These are phyloP conservation scores for Tachyglossus aculeatus DNA, from an alignment of 2,797 vertebrate genomes.

Conservation along the genomic window DNA sequence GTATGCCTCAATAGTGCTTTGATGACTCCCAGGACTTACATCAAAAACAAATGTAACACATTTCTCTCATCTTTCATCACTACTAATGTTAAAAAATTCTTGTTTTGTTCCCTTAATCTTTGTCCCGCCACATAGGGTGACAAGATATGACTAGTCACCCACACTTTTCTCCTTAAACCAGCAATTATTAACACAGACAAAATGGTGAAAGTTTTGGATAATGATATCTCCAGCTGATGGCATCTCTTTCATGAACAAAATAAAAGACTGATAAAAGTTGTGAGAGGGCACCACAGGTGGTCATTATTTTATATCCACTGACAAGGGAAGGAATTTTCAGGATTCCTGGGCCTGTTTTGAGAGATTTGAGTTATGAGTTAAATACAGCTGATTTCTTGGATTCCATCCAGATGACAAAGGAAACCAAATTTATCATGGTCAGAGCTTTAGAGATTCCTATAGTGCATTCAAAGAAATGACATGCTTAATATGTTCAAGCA, in stretches of 20 bases:
- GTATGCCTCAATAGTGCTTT: constrained; percentile 64
- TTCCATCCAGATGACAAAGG: neutral
- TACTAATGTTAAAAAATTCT: constrained; percentile 53
- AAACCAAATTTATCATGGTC: no score
- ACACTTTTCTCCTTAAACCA: constrained; percentile 19
- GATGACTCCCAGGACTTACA: constrained; percentile 59
- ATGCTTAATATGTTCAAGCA: no score
- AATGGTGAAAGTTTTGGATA: neutral
- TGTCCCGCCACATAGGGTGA: constrained; percentile 42
- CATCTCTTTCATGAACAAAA: constrained; percentile 6
- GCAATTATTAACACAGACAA: neutral
- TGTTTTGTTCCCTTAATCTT: constrained; percentile 48
- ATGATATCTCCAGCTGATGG: neutral
- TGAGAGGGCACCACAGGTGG: neutral
- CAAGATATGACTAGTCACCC: constrained; percentile 37
- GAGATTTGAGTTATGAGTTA: neutral
- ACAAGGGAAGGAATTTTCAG: constrained; percentile 5
- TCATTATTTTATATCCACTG: neutral
- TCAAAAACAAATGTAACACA: constrained; percentile 49
- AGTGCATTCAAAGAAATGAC: no score
- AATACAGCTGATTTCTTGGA: neutral
- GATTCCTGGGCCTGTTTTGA: neutral
- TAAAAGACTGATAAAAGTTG: neutral
- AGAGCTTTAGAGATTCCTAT: no score
- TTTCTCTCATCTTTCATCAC: constrained; percentile 42